These are phyloP conservation scores for Saxidomus purpurata DNA, from an alignment of 1,140 invertebrate genomes.

Conservation along the genomic window DNA sequence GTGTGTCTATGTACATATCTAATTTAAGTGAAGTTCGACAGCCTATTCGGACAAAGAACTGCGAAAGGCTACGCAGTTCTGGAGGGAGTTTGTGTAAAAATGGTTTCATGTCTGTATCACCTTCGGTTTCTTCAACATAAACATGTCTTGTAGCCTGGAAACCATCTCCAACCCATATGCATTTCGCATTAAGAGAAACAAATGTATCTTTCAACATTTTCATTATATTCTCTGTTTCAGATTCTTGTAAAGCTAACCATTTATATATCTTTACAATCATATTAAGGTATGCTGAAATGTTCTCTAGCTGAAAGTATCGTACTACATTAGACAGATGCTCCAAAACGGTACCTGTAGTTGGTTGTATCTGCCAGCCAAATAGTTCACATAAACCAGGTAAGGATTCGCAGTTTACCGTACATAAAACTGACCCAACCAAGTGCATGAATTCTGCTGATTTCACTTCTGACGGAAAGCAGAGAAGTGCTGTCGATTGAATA, in stretches of 20 bases:
- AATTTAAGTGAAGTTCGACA: neutral
- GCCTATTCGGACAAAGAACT: constrained; percentile 25
- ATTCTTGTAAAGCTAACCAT: no score
- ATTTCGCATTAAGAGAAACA: no score
- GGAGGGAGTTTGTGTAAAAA: constrained; percentile 28
- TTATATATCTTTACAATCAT: constrained; percentile 26
- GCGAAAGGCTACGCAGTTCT: neutral
- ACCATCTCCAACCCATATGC: constrained; percentile 38
- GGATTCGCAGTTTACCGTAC: neutral
- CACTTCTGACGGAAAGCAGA: neutral
- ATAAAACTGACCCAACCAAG: constrained; percentile 12
- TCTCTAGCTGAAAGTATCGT: neutral
- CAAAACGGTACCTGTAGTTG: neutral
- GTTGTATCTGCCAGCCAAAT: constrained; percentile 26
- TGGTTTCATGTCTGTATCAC: constrained; percentile 32
- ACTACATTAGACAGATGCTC: constrained; percentile 43
- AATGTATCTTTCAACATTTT: neutral
- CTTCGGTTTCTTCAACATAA: neutral
- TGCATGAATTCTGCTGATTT: neutral
- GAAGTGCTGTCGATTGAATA: neutral
- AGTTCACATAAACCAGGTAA: neutral
- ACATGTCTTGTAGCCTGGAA: constrained; percentile 11
- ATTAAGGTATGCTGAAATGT: neutral
- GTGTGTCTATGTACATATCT: constrained; percentile 5
- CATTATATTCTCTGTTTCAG: neutral